Base-by-base conservation (phyloP, 1,140 invertebrate genomes). In the Cydia splendana region DNA sequence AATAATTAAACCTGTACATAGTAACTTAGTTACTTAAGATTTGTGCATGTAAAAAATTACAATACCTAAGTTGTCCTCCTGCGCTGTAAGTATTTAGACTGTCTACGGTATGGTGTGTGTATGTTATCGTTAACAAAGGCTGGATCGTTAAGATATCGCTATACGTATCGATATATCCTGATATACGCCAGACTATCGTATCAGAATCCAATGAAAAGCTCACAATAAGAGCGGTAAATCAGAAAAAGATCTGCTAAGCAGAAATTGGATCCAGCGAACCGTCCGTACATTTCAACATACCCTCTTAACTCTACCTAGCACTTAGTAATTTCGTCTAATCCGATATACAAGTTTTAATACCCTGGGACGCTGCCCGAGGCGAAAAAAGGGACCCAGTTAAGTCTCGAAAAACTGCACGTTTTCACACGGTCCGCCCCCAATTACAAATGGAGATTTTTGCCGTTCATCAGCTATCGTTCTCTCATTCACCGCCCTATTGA, bases 321-420 rank as follows among this genome's bases (percentile, higher is more conserved):
- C 90, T 92, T 91, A 89, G 89, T 90, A 90, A 91, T 92, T 90
- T 90, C 85, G 79, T 89, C 86, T 92, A 92, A 92, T 92, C 90
- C 89, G 86, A 88, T 88, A 88, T 83, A 89, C 86, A 92, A 91
- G 87, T 92, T 90, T 90, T 90, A 92, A 92, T 90, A 85, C 89
- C 85, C 85, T 77, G 81, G 81, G 84, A 78, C 81, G 83, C 85
- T 12, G 87, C 88, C 84, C 84, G 84, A 85, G 87, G 88, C 79
- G 82, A 92, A 89, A 92, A 91, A 92, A 90, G 88, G 88, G 89
- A 84, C 85, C 45, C 73, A 80, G 84, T 79, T 86, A 89, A 88
- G 83, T 89, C 87, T 82, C 79, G 81, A 88, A 91, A 92, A 91
- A 91, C 86, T 91, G 89, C 85, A 85, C 84, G 77, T 80, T 87